A percentile compares a stretch with the other conserved stretches of the same genome.
Conservation (phyloP, 1,140 invertebrate species). For the Solen grandis region DNA sequence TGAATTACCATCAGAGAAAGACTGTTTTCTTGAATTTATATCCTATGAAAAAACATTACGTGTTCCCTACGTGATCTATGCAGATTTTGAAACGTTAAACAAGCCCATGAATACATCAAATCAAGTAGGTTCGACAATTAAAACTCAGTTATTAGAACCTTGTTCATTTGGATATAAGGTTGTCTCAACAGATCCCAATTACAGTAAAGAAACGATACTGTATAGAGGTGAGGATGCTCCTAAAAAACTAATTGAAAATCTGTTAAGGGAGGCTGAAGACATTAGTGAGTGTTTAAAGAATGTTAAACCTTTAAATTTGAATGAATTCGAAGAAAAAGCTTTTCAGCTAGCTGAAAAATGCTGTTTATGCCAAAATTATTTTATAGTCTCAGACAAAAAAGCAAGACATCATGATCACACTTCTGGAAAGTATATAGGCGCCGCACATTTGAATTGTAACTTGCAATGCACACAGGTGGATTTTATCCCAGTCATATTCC, state of each 20-base stretch:
- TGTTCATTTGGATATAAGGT: conserved; percentile 45
- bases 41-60: conserved; percentile 38
- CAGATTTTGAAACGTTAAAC: conserved; percentile 52
- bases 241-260: conserved; percentile 42
- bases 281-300: conserved; percentile 6
- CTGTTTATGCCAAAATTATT: conserved; percentile 54
- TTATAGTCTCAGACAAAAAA: conserved; percentile 23
- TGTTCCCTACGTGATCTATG: conserved; percentile 44
- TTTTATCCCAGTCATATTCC: conserved; percentile 78
- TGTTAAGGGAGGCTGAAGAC: conserved; percentile 13
- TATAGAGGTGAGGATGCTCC: conserved; percentile 35
- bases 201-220: conserved; percentile 13
- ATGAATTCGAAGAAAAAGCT: conserved; percentile 6
- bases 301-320: conserved; percentile 36
- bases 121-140: conserved; percentile 2
- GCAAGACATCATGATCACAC: conserved; percentile 48
- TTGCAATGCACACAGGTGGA: conserved; percentile 43
- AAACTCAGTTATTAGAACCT: conserved; percentile 37
- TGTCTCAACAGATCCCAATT: conserved; percentile 25
- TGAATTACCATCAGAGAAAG: conserved; percentile 20
- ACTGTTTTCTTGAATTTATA: conserved; percentile 46
- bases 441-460: conserved; percentile 44
- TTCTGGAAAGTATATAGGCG: conserved; percentile 36
- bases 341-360: conserved; percentile 31
- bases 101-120: conserved; percentile 14